Conservation (phyloP, 2,113 vertebrate genomes). For the Alligator sinensis region DNA sequence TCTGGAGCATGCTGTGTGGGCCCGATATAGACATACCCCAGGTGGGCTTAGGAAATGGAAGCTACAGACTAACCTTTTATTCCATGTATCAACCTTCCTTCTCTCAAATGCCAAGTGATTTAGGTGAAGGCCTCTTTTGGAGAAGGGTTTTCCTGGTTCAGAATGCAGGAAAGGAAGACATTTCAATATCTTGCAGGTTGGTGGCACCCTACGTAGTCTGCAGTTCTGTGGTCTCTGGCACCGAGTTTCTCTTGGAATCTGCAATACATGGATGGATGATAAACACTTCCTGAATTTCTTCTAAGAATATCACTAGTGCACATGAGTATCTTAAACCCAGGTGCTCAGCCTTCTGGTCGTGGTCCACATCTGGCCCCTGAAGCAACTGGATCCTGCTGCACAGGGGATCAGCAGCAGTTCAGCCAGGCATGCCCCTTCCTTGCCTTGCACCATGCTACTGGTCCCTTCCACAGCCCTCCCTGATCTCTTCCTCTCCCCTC, state of each 20-base stretch:
- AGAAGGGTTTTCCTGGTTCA: background rate
- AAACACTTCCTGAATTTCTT: background rate
- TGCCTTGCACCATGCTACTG: no score
- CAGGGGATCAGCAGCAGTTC: no score
- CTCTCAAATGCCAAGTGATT: background rate
- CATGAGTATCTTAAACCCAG: background rate
- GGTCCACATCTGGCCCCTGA: no score
- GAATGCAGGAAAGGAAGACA: fast-evolving
- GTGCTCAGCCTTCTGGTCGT: no score
- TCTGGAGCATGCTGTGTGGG: no score
- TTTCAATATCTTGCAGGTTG: no score
- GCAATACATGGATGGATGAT: background rate
- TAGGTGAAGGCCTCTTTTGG: background rate
- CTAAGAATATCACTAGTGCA: background rate
- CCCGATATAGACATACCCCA: no score
- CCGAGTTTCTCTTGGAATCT: background rate
- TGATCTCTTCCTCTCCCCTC: no score
- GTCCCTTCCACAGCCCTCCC: no score
- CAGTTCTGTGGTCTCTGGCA: background rate
- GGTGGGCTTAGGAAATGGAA: fast-evolving
- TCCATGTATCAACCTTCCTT: background rate
- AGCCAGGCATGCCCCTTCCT: no score
- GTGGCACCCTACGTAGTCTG: background rate
- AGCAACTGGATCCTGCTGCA: no score
- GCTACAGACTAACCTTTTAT: background rate